Evolutionary conservation across 2,113 vertebrate genomes (phyloP), one percentile per base, ranked within the genome.

Genomic region (Pterophyllum scalare): DNA sequence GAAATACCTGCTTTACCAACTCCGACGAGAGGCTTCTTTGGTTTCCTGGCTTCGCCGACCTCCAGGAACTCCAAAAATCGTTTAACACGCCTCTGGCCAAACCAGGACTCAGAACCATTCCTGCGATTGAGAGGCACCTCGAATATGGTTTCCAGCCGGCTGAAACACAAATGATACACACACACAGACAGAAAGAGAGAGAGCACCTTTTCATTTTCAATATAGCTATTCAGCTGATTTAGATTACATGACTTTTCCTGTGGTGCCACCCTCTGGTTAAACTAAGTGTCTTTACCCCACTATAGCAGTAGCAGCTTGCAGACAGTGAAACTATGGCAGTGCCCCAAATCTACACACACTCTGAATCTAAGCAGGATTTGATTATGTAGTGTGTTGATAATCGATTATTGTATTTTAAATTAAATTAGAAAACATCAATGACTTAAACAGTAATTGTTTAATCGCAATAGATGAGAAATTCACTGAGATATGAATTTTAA

Each of bases 71-170:
- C 94, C 54, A 97, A 22, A 14, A 95, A 94, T 3, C 97, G 92
- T 15, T 97, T 97, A 35, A 97, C 67, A 13, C 97, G 96, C 79
- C 93, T 96, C 22, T 94, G 97, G 67, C 97, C 96, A 24, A 96
- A 96, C 62, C 96, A 94, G 52, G 96, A 92, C 84, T 97, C 92
- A 0, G 95, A 94, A 4, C 97, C 97, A 1, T 97, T 96, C 75
- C 94, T 94, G 6, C 96, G 95, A 78, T 93, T 96, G 74, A 95
- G 90, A 2, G 97, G 96, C 57, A 96, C 95, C 88, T 98, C 97
- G 10, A 97, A 97, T 79, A 98, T 97, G n/a, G 97, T 98, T 91
- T 98, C 97, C 87, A 97, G 93, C 3, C 97, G 97, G 59, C 93
- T 94, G 85, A 72, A 84, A 60, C 11, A 81, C 1, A 13, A 49